Evolutionary conservation across 2,888 invertebrate species (phyloP).

Genomic region (Phoenoteleia sp.): DNA sequence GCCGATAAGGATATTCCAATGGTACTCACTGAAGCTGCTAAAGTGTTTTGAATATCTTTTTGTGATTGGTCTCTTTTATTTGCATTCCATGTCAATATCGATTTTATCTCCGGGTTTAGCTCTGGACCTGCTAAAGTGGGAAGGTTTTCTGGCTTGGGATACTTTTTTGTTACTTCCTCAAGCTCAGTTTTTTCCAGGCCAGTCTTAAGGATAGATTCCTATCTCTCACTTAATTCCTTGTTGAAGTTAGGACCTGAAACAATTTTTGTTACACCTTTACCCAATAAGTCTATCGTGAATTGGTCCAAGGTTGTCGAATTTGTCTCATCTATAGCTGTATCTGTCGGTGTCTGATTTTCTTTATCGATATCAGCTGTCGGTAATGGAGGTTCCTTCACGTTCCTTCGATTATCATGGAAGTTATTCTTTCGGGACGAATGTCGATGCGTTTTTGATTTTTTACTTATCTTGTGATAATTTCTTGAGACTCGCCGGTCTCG

Average conservation of each 20-base stretch:
- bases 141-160: neutral
- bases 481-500: neutral
- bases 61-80: neutral
- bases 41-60: neutral
- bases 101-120: neutral
- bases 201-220: neutral
- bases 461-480: neutral
- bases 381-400: neutral
- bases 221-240: neutral
- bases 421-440: neutral
- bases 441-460: neutral
- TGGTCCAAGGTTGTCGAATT: neutral
- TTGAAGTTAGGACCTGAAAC: neutral
- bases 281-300: neutral
- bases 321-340: neutral
- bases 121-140: neutral
- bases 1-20: neutral
- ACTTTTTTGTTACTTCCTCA: slow-evolving; percentile 11
- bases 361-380: neutral
- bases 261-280: neutral
- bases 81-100: neutral
- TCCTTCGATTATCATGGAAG: neutral
- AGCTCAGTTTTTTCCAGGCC: neutral
- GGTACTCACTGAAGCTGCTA: neutral
- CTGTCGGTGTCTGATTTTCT: neutral